Evolutionary conservation across 30 jellyfish, hydroid and myxozoan species (phyloP), one percentile per base, ranked within the genome.

Genomic region (Turritopsis dohrnii): DNA sequence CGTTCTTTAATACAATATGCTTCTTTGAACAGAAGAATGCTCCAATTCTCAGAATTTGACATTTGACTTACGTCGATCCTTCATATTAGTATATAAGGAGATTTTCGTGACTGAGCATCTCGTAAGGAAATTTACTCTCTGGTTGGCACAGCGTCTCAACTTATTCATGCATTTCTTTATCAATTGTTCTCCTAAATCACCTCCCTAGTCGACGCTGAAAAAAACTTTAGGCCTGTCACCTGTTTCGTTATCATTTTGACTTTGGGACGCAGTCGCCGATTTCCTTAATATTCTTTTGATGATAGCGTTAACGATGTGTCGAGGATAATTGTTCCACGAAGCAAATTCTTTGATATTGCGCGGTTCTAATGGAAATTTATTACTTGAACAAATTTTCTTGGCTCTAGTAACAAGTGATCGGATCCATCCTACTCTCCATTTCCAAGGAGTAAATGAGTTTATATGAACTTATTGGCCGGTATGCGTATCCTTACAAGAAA

Each of bases 221-320:
- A 60, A 60, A 18, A 60, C 73, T 60, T 60, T 60, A 18, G 73
- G 0, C 21, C 19, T 23, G 21, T 60, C 73, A 23, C n/a, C n/a
- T n/a, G n/a, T n/a, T n/a, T 60, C 73, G 73, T 18, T 60, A 60
- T 60, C 73, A 60, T 60, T 60, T 60, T 60, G 73, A 23, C 21
- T 60, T 60, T 60, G 0, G 73, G 21, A 21, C 22, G 19, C 0
- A 23, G 19, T 60, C 19, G 73, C 19, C 21, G 73, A 18, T 60
- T 60, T 60, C 21, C 19, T 18, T 23, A 60, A 60, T 21, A 60
- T 23, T 18, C 21, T 0, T 60, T 23, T 60, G 73, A 60, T 23
- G 73, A 60, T 60, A 60, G 73, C 73, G 73, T 60, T 60, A 23
- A 60, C 73, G 21, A 60, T 60, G 73, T 60, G 19, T 23, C 21